These are phyloP conservation scores for human (Homo sapiens) DNA, from an alignment of 2,113 vertebrate genomes.

Conservation along the genomic window DNA sequence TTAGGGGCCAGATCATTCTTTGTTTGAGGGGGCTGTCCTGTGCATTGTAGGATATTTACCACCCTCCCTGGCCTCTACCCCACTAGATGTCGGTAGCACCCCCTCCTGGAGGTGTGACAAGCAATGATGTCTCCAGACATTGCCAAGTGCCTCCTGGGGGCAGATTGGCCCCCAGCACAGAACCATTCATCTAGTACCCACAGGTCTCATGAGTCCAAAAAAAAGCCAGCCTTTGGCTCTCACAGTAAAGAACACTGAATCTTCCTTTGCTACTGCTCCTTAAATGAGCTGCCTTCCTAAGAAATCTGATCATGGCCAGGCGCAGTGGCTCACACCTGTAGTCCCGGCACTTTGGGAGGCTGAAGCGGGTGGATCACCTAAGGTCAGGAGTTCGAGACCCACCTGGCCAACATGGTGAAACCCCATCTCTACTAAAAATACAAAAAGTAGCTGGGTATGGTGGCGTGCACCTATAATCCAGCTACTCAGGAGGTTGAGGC, in stretches of 20 bases:
- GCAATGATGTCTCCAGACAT: background rate
- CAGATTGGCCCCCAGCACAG: background rate
- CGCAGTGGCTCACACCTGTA: too few species aligned
- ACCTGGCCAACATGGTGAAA: too few species aligned
- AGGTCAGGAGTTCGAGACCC: too few species aligned
- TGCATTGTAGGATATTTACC: background rate
- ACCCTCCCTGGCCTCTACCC: background rate
- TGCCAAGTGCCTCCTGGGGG: background rate
- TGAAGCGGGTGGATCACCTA: too few species aligned
- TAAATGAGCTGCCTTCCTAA: background rate
- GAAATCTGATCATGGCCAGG: background rate
- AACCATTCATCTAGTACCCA: background rate
- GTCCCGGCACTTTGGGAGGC: too few species aligned
- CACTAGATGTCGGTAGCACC: background rate
- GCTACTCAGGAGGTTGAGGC: too few species aligned
- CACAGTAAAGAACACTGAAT: fast-evolving
- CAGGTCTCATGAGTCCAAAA: background rate
- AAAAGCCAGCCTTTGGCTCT: background rate
- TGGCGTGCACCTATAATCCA: too few species aligned
- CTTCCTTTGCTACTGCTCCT: background rate
- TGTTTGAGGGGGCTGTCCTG: background rate
- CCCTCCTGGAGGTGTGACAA: background rate
- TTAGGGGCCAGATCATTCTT: background rate
- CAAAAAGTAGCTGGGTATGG: too few species aligned
- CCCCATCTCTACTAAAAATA: too few species aligned